Conservation (phyloP, 37 sponge, comb jelly and placozoan genomes). For the Geodia barretti region DNA sequence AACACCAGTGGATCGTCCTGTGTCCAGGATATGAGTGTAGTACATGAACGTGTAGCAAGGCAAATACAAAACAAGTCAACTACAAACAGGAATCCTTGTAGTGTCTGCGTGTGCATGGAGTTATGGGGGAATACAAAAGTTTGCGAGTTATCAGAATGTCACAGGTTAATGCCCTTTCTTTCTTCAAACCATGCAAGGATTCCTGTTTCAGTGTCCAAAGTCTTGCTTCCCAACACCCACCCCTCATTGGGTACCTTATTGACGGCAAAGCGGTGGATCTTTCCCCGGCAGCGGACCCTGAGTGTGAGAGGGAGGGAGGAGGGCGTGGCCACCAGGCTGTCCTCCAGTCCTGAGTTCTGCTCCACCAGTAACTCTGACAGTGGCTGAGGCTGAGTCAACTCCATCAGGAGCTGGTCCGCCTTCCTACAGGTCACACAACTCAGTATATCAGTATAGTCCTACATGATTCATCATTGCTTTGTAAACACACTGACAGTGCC, state of each 20-base stretch:
- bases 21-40: too few species aligned
- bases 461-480: not conserved
- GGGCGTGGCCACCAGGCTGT: not conserved
- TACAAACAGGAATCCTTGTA: not conserved
- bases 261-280: slow-evolving; percentile 37
- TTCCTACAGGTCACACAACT: not conserved
- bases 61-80: not conserved
- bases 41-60: too few species aligned
- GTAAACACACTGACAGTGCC: not conserved
- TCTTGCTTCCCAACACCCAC: too few species aligned
- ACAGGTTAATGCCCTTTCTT: too few species aligned
- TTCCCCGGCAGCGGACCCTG: slow-evolving; percentile 60
- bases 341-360: not conserved
- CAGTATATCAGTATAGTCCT: not conserved
- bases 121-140: not conserved
- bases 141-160: too few species aligned
- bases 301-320: slow-evolving; percentile 25
- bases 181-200: too few species aligned
- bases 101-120: not conserved
- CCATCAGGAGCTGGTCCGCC: slow-evolving; percentile 20
- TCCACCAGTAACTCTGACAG: not conserved
- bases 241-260: slow-evolving; percentile 37
- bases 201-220: too few species aligned
- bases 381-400: not conserved
- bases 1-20: slow-evolving; percentile 53